Evolutionary conservation across 2,113 vertebrate species (phyloP).

Genomic region (Saguinus midas): DNA sequence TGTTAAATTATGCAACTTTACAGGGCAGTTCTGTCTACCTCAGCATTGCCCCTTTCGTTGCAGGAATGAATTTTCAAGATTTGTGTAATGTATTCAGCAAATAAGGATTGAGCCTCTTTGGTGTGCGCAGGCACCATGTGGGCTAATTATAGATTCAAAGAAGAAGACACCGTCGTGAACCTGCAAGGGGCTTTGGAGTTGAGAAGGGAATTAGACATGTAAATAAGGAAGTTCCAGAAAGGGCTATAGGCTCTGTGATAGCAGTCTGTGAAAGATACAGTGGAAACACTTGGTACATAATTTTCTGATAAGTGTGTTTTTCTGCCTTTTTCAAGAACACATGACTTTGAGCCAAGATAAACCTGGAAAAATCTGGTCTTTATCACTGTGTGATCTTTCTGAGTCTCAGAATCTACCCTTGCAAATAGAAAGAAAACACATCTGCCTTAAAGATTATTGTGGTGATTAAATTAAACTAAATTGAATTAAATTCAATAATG

Average conservation of each 20-base stretch:
- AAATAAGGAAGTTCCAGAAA: not conserved
- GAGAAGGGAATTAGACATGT: not conserved
- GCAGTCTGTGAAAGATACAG: not conserved
- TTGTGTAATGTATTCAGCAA: conserved; percentile 59
- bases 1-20: conserved; percentile 74
- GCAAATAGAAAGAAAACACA: conserved; percentile 8
- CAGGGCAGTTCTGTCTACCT: conserved; percentile 70
- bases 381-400: not conserved
- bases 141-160: conserved; percentile 59
- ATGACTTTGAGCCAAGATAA: not conserved
- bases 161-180: conserved; percentile 31
- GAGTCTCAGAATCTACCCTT: conserved; percentile 23
- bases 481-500: not conserved
- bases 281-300: not conserved
- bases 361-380: not conserved
- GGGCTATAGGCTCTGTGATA: not conserved
- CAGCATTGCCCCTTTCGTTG: conserved; percentile 48
- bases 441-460: not conserved
- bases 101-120: conserved; percentile 4
- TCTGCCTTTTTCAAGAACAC: not conserved
- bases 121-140: conserved; percentile 4
- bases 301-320: not conserved
- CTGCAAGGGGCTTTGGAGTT: not conserved
- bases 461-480: not conserved
- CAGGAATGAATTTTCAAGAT: conserved; percentile 63